Base-by-base conservation (phyloP, 2,797 vertebrate species). In the Glyptemys insculpta region DNA sequence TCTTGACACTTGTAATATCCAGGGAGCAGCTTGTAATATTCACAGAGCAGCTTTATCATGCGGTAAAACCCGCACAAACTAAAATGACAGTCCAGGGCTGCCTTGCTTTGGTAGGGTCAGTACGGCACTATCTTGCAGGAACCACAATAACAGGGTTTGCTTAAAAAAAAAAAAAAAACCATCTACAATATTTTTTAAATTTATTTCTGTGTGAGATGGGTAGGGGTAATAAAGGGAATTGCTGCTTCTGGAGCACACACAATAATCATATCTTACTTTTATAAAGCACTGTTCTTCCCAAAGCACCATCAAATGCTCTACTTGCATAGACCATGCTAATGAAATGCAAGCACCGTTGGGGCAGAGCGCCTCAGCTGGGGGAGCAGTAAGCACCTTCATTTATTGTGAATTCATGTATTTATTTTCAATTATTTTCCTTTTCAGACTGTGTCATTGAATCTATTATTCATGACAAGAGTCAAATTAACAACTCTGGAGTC, bases 361-460 rank as follows among this genome's bases (percentile, higher is more conserved):
- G 34, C 53, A n/a, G 1, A 47, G 44, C 56, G 14, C 50, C 2
- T 11, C 1, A 74, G 12, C 44, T 76, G 25, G 72, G 74, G 44
- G 8, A 87, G 41, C 54, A 76, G 91, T 85, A 78, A 85, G 87
- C 83, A 79, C 10, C 12, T 53, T 37, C 5, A 27, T 41, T 27
- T 11, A 4, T 7, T 47, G 62, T 78, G 81, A 19, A 41, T 12
- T 72, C 65, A 37, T 12, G 44, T n/a, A 23, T 54, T 90, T 5
- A 3, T 27, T n/a, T 56, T 85, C 25, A 2, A 0, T 89, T 5
- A 3, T 27, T n/a, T 53, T 85, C 29, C 1, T 0, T 49, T 65
- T 62, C 47, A 78, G 59, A 79, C 41, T 50, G 86, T 0, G 4
- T 1, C 82, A 53, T 76, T 0, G 88, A 78, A 50, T 62, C 29